Evolutionary conservation across 2,888 invertebrate species (phyloP).

Genomic region (Escarpia spicata): DNA sequence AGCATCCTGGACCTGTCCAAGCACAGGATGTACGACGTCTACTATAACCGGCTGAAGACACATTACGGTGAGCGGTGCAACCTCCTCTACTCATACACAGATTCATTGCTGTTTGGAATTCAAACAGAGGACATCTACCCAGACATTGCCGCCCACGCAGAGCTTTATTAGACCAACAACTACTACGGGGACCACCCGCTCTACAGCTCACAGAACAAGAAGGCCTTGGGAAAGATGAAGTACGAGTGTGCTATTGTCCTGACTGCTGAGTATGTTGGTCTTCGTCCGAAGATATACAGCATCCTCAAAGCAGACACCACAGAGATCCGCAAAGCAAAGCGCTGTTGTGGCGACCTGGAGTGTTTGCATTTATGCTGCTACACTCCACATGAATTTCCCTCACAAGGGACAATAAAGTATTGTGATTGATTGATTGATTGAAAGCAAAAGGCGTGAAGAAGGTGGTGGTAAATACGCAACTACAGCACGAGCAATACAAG

Average conservation of each 20-base stretch:
- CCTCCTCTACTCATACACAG: no score
- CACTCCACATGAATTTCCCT: no score
- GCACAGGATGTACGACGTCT: no score
- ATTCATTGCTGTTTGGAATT: no score
- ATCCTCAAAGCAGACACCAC: background rate
- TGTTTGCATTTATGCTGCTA: no score
- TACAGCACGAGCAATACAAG: conserved; percentile 35
- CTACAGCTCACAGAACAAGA: conserved; percentile 21
- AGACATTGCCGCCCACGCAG: conserved; percentile 42
- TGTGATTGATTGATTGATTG: no score
- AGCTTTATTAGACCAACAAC: conserved; percentile 25
- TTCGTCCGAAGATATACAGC: conserved; percentile 37
- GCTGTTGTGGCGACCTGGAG: no score
- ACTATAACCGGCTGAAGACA: no score
- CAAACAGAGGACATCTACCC: conserved; percentile 46
- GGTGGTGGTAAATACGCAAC: conserved; percentile 31
- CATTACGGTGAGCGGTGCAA: no score
- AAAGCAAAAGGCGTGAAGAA: conserved; percentile 34
- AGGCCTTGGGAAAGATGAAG: conserved; percentile 27
- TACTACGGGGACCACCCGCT: conserved; percentile 47
- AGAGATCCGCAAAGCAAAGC: conserved; percentile 17
- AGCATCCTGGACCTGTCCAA: no score
- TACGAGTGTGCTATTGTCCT: conserved; percentile 46
- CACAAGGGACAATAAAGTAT: no score
- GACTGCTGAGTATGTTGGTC: conserved; percentile 45